Evolutionary conservation across 2,888 invertebrate species (phyloP), one percentile per base, ranked within the genome.

Genomic region (Eupithecia insigniata): DNA sequence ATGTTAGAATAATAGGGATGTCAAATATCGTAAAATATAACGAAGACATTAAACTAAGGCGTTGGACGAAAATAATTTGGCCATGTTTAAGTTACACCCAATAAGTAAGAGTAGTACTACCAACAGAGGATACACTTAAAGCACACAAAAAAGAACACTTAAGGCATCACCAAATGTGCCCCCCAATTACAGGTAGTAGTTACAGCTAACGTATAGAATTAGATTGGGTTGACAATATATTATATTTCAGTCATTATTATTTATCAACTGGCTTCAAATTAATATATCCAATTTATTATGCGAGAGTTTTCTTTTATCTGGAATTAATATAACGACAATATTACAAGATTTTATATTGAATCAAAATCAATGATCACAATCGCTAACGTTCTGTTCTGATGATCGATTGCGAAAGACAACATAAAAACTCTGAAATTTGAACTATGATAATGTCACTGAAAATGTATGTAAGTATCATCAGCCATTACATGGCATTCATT

Each of bases 401-500:
- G 46, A 2, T 22, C 22, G 12, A 22, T 51, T 51, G n/a, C 46
- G 46, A 46, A 46, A 0, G 18, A 43, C 43, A 7, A n/a, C n/a
- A 46, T 51, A 2, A 51, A 51, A 51, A 51, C n/a, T 22, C n/a
- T 22, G 12, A 55, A 22, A 12, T 51, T 51, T 22, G 3, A 28
- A 58, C 26, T 28, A 28, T 58, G 26, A 26, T 22, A 26, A 26
- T 55, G 14, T 4, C 22, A 55, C 22, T 55, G 28, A 28, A 58
- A 30, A 30, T 28, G 16, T 16, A 16, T 34, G 34, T 10, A 34
- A 10, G 8, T 8, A 34, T 34, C 1, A 6, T 34, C 7, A 16
- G 58, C 60, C 60, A 60, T 60, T 60, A 30, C 60, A 60, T 60
- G 60, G 30, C 60, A 28, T 6, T 58, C 58, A 60, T 60, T 30